Evolutionary conservation across 2,888 invertebrate genomes (phyloP).

Genomic region (Apotomis capreana): DNA sequence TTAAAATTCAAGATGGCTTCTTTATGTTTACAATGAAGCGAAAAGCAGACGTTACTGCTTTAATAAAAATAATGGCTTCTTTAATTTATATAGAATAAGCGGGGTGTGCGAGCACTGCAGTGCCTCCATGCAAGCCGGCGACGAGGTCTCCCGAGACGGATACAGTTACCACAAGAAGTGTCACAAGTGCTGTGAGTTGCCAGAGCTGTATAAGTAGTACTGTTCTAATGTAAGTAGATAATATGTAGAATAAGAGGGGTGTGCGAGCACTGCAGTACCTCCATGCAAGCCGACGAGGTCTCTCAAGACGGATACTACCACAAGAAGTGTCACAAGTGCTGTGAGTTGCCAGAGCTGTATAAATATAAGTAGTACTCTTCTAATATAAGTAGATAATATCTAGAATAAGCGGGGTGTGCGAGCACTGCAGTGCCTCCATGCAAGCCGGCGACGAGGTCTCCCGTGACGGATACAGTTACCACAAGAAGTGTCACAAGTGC

Average conservation of each 20-base stretch:
- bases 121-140: slow-evolving; percentile 48
- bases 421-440: slow-evolving; percentile 63
- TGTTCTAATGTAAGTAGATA: too few relatives aligned
- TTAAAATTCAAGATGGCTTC: too few relatives aligned
- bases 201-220: not conserved
- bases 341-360: slow-evolving; percentile 54
- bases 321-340: slow-evolving; percentile 66
- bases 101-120: slow-evolving; percentile 71
- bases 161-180: slow-evolving; percentile 68
- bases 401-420: slow-evolving; percentile 65
- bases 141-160: slow-evolving; percentile 52
- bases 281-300: slow-evolving; percentile 46
- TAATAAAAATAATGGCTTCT: too few relatives aligned
- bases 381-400: too few relatives aligned
- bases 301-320: slow-evolving; percentile 62
- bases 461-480: slow-evolving; percentile 64
- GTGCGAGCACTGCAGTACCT: slow-evolving; percentile 68
- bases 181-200: slow-evolving; percentile 68
- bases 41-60: too few relatives aligned
- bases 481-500: slow-evolving; percentile 66
- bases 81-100: slow-evolving; percentile 52
- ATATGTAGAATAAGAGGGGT: slow-evolving; percentile 58
- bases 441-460: slow-evolving; percentile 47
- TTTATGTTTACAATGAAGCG: too few relatives aligned
- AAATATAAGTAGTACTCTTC: too few relatives aligned